A percentile compares a stretch with the other conserved stretches of the same genome.
Evolutionary conservation across 2,113 vertebrate species (phyloP).

Genomic region (Ploceus nigricollis): DNA sequence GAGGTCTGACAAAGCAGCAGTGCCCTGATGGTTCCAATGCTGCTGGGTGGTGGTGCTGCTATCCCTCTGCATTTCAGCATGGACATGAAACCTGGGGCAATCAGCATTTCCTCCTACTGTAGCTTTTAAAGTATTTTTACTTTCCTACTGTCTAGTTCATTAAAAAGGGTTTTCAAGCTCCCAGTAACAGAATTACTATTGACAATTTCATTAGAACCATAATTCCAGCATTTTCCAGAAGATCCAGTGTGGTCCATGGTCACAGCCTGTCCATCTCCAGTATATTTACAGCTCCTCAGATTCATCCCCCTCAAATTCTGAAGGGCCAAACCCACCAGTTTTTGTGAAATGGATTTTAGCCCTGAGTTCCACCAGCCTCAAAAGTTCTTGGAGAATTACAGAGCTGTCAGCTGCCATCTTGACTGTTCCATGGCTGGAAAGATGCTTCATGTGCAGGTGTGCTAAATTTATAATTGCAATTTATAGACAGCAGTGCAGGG

Average conservation of each 20-base stretch:
- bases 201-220: slow-evolving; percentile 73
- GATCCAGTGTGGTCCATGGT: slow-evolving; percentile 37
- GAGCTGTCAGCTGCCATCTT: slow-evolving; percentile 6
- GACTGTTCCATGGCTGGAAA: not conserved
- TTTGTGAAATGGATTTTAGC: slow-evolving; percentile 9
- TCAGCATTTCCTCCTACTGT: slow-evolving; percentile 62
- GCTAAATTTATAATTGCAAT: not conserved
- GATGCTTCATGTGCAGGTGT: not conserved
- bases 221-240: slow-evolving; percentile 65
- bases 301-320: not conserved
- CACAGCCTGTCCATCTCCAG: slow-evolving; percentile 49
- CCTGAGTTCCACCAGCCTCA: not conserved
- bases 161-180: slow-evolving; percentile 69
- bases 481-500: not conserved
- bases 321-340: slow-evolving; percentile 49
- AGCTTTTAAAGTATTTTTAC: slow-evolving; percentile 66
- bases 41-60: slow-evolving; percentile 8
- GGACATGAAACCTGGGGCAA: slow-evolving; percentile 51
- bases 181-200: slow-evolving; percentile 71
- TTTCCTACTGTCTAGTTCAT: slow-evolving; percentile 72
- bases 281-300: slow-evolving; percentile 37
- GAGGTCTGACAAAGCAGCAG: not conserved
- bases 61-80: slow-evolving; percentile 53
- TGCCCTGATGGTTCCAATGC: slow-evolving; percentile 11
- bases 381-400: slow-evolving; percentile 8